phyloP scores from a whole-genome alignment of 2,888 invertebrate species.

The Rhorus exstirpatorius region DNA sequence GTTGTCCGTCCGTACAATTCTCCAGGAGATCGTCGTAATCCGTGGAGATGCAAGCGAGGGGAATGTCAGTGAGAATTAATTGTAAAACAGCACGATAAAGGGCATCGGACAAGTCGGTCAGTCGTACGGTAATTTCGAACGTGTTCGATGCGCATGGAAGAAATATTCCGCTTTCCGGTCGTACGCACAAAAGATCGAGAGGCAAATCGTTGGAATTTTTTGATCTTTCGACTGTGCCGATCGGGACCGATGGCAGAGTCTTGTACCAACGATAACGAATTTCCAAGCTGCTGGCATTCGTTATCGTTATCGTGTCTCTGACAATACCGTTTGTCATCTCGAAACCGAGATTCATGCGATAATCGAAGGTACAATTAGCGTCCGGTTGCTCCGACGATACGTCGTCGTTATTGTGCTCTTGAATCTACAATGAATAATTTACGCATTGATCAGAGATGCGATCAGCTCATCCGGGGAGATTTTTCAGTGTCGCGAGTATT shows the following conservation, averaged over 20 bases:
- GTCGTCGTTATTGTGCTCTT: slow-evolving; percentile 1
- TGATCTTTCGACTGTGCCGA: slow-evolving; percentile 9
- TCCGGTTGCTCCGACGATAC: slow-evolving; percentile 9
- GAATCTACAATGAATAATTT: slow-evolving; percentile 33
- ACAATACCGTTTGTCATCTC: slow-evolving; percentile 42
- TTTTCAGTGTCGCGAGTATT: no score
- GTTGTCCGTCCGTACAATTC: slow-evolving; percentile 69
- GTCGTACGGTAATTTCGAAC: slow-evolving; percentile 78
- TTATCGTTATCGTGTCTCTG: slow-evolving; percentile 61
- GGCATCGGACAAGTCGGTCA: slow-evolving; percentile 74
- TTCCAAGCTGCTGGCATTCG: slow-evolving; percentile 76
- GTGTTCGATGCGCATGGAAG: slow-evolving; percentile 77
- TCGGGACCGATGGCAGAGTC: slow-evolving; percentile 52
- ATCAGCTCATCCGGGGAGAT: no score
- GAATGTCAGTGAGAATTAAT: slow-evolving; percentile 83
- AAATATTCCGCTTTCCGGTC: slow-evolving; percentile 77
- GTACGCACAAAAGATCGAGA: slow-evolving; percentile 76
- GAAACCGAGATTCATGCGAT: slow-evolving; percentile 56
- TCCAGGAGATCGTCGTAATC: slow-evolving; percentile 69
- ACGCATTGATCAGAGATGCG: no score
- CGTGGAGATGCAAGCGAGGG: slow-evolving; percentile 79
- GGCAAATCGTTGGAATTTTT: slow-evolving; percentile 73
- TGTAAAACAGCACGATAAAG: slow-evolving; percentile 80
- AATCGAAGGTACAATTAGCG: slow-evolving; percentile 43
- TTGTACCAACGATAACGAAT: slow-evolving; percentile 81